Base-by-base conservation (phyloP, 2,113 vertebrate species). In the Coreoperca whiteheadi region DNA sequence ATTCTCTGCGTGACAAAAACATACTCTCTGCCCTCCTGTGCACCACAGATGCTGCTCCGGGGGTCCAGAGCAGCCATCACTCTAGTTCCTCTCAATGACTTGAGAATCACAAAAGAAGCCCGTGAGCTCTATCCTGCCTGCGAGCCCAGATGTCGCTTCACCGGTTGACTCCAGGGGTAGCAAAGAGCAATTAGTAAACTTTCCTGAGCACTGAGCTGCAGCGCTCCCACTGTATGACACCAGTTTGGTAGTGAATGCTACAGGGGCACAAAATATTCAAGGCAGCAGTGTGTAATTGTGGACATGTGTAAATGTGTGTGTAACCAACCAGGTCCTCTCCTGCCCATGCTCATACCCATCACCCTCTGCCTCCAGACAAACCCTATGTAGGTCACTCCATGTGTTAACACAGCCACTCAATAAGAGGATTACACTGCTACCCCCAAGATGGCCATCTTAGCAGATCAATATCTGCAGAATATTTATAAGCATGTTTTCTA, bases 361-460 rank as follows among this genome's bases (percentile, higher is more conserved):
- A 85, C 73, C 85, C 87, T 84, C 84, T 74, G 88, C 91, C 86
- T 89, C 82, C 81, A 89, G 77, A 85, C 82, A 80, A 81, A 79
- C 56, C 50, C 79, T 89, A 94, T 94, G 84, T 94, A 93, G 93
- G 95, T 95, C 94, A 93, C 74, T 84, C 85, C 57, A 65, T 84
- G 90, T 65, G 89, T 88, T 87, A 71, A 79, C 87, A 85, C 83
- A 76, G 87, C 76, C 60, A 54, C 86, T 81, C 82, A 63, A 69
- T 94, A 95, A 95, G 91, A 93, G 92, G 95, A 95, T 96, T 94
- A 94, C 67, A 25, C 70, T 28, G 77, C 69, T 69, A 65, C 69
- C 85, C 81, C 74, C 76, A 89, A 92, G 87, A 90, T 87, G 74
- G 87, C 60, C 75, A 71, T 81, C 68, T 83, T 43, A 79, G 21